Conservation (phyloP, 2,888 invertebrate species). For the Pristionchus arcanus region DNA sequence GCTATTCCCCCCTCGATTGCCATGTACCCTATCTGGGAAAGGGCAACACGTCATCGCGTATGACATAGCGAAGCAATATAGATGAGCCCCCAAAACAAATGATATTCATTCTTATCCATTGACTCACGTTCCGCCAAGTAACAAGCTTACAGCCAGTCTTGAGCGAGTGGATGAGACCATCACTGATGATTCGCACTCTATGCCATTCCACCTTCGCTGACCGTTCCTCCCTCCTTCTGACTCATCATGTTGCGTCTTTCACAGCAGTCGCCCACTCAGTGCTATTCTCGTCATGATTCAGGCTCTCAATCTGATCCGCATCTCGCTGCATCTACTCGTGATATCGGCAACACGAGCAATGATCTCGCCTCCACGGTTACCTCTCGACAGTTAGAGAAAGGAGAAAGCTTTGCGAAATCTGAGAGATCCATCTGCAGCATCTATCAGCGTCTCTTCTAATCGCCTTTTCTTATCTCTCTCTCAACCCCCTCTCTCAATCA, state of each 20-base stretch:
- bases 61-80: neutral
- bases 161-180: no score
- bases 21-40: neutral
- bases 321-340: neutral
- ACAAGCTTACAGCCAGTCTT: no score
- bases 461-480: neutral
- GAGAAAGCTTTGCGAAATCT: no score
- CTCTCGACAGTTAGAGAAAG: no score
- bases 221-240: neutral
- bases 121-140: no score
- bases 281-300: neutral
- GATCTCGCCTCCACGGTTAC: no score
- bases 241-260: neutral
- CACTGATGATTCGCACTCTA: no score
- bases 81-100: no score
- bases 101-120: no score
- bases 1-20: conserved; percentile 10
- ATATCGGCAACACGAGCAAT: no score
- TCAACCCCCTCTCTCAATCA: conserved; percentile 1
- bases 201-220: neutral
- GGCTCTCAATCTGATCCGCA: neutral
- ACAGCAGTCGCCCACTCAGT: neutral
- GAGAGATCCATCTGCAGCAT: no score
- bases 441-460: neutral
- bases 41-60: neutral